Conservation (phyloP, 2,113 vertebrate genomes). For the Gadus macrocephalus region DNA sequence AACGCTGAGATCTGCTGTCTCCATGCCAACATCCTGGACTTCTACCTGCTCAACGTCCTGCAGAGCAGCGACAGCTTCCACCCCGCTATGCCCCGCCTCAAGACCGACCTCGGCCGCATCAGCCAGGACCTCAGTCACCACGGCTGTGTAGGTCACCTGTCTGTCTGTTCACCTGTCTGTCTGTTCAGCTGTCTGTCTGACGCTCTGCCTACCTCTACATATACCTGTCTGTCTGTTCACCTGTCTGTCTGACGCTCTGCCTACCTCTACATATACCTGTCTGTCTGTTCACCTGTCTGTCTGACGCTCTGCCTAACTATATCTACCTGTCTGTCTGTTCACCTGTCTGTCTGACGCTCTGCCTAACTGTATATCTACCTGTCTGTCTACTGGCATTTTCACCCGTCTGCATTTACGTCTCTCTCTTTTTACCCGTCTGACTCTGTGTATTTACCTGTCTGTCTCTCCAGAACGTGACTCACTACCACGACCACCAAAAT, state of each 20-base stretch:
- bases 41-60: conserved; percentile 57
- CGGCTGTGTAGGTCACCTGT: conserved; percentile 40
- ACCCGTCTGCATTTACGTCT: not conserved
- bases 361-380: not conserved
- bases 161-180: not conserved
- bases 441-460: conserved; percentile 8
- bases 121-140: conserved; percentile 49
- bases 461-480: conserved; percentile 51
- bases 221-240: conserved; percentile 7
- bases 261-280: too few relatives aligned
- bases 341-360: not conserved
- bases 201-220: not conserved
- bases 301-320: not conserved
- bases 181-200: not conserved
- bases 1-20: conserved; percentile 58
- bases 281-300: too few relatives aligned
- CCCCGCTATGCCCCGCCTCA: conserved; percentile 36
- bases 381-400: conserved; percentile 18
- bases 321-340: not conserved
- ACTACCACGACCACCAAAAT: conserved; percentile 44
- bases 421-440: not conserved
- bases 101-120: conserved; percentile 41
- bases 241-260: not conserved
- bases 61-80: conserved; percentile 5
- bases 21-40: conserved; percentile 65